Evolutionary conservation across 2,113 vertebrate species (phyloP), one percentile per base, ranked within the genome.

Genomic region (Pao palembangensis): DNA sequence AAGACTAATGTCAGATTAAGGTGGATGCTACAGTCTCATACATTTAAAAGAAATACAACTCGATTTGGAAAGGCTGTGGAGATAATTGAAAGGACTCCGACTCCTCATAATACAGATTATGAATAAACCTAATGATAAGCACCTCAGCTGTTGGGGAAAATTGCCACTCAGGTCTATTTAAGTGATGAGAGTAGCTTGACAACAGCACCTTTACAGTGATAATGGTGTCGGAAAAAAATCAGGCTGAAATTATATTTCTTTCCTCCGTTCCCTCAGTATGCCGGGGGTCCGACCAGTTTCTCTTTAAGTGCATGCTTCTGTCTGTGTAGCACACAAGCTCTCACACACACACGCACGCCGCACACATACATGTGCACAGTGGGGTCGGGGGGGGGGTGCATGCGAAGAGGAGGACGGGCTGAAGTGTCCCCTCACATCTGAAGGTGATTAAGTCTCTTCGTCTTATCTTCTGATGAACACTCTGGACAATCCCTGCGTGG

Each of bases 391-490:
- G 74, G 79, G 78, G 78, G 72, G 69, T 78, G 78, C 72, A 61
- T 62, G 70, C 69, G 72, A 76, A 86, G 87, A 83, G 76, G 72
- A 82, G 75, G 74, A 74, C 70, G 70, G 73, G 67, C 75, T 89
- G 78, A 88, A 88, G 87, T 89, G 82, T 72, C 79, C 83, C 81
- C 82, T 88, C 79, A 80, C 80, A 88, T 84, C 79, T 82, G 69
- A 85, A 82, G 75, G 85, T 87, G 84, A 89, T 89, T 86, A 88
- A 87, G 76, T 85, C 84, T 81, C 70, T 38, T 77, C 73, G 82
- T 85, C 87, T 90, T 90, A 91, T 91, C 88, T 86, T 87, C 85
- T 86, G 78, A 87, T 90, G 80, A 88, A 86, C 85, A 89, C 75
- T 71, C 84, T 73, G 82, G 69, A 72, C 58, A 65, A 73, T 47